phyloP scores from a whole-genome alignment of 1,140 invertebrate species.

The Ostrea denselamellosa region DNA sequence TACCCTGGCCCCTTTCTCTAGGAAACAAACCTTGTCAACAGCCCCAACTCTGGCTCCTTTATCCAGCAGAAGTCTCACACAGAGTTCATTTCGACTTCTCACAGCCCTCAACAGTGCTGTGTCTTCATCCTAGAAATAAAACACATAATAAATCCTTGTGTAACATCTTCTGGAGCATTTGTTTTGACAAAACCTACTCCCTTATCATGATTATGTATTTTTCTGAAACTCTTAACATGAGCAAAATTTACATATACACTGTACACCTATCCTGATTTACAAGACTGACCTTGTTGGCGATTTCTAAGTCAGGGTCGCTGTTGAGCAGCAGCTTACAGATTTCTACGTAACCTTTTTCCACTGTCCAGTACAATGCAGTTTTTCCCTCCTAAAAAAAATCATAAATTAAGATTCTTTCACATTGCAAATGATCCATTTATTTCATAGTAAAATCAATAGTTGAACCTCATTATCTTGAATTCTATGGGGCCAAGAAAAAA shows the following conservation, averaged over 20 bases:
- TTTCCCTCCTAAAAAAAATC: slow-evolving; percentile 87
- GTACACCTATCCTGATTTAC: no score
- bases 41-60: slow-evolving; percentile 95
- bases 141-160: not conserved
- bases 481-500: no score
- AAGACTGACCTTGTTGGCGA: slow-evolving; percentile 87
- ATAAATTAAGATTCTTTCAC: not conserved
- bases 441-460: no score
- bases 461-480: no score
- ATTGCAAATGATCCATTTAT: no score
- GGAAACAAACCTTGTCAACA: slow-evolving; percentile 89
- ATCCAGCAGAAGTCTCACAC: slow-evolving; percentile 94
- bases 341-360: slow-evolving; percentile 94
- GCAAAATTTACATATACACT: no score
- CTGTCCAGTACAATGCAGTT: slow-evolving; percentile 97
- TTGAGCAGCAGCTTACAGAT: slow-evolving; percentile 92
- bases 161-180: no score
- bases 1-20: slow-evolving; percentile 96
- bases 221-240: no score
- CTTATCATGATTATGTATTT: no score
- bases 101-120: slow-evolving; percentile 95
- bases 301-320: slow-evolving; percentile 95
- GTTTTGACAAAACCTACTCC: no score
- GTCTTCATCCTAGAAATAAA: slow-evolving; percentile 88
- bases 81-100: slow-evolving; percentile 92